A percentile compares a stretch with the other conserved stretches of the same genome.
Evolutionary conservation across 1,140 invertebrate species (phyloP).

Genomic region (Armadillidium nasatum): DNA sequence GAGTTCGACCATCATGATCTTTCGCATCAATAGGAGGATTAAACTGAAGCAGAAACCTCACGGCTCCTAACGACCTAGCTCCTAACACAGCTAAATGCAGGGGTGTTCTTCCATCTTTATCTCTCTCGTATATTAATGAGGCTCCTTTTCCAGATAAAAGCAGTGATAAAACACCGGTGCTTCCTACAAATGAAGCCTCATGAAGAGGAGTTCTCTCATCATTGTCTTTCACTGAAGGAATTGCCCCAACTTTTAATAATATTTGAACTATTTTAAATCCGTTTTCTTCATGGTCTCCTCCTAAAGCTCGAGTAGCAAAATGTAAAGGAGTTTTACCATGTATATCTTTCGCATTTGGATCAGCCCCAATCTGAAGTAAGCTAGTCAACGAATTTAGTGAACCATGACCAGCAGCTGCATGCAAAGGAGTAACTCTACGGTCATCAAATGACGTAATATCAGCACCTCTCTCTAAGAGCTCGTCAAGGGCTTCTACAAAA

Average conservation of each 20-base stretch:
- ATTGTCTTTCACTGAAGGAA: conserved; percentile 26
- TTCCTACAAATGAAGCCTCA: conserved; percentile 66
- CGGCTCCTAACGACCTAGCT: conserved; percentile 55
- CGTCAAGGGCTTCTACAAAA: conserved; percentile 60
- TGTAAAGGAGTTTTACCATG: conserved; percentile 62
- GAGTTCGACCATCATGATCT: conserved; percentile 82
- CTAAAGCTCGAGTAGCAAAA: conserved; percentile 32
- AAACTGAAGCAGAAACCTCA: conserved; percentile 50
- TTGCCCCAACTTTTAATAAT: conserved; percentile 28
- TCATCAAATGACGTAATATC: conserved; percentile 68
- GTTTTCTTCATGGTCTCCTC: conserved; percentile 13
- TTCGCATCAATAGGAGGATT: conserved; percentile 75
- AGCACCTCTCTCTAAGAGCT: conserved; percentile 67
- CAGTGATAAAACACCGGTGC: conserved; percentile 68
- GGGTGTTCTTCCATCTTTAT: conserved; percentile 69
- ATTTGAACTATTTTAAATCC: conserved; percentile 27
- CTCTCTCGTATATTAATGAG: conserved; percentile 65
- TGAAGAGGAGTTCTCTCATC: conserved; percentile 69
- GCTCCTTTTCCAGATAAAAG: conserved; percentile 53
- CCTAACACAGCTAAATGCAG: conserved; percentile 66
- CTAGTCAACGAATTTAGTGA: conserved; percentile 66
- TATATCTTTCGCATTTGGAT: conserved; percentile 62
- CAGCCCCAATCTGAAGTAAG: conserved; percentile 65
- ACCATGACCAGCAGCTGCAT: conserved; percentile 72
- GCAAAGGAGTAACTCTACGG: conserved; percentile 60